Evolutionary conservation across 2,113 vertebrate genomes (phyloP), one percentile per base, ranked within the genome.

Genomic region (Malurus elegans): DNA sequence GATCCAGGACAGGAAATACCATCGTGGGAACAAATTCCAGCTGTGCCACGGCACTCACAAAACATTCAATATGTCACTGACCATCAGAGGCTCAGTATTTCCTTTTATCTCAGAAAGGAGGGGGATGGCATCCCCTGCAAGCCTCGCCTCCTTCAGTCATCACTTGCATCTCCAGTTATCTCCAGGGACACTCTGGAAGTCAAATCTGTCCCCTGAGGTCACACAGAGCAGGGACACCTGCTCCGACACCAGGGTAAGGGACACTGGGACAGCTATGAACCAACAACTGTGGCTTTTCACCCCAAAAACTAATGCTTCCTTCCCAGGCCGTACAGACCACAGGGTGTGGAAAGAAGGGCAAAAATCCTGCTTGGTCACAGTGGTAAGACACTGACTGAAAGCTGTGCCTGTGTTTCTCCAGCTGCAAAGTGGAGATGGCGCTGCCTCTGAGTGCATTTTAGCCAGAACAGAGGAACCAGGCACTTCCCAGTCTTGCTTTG

Each of bases 11-110:
- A 90, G 71, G 53, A 86, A 79, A 67, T 44, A 36, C 8, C 28
- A 66, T 38, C 1, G 0, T 25, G 10, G 40, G 69, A 93, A 62
- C 36, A 67, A 56, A 66, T 74, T 87, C 56, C 44, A 40, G 36
- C 44, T 79, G 8, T 60, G 24, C 32, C 53, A 80, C 17, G 48
- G 20, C 57, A 28, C 0, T 0, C 44, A 32, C 16, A 50, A 25
- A 88, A 23, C 29, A 21, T n/a, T 56, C 60, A 10, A 28, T 50
- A 17, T 4, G 7, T 40, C 48, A 79, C 19, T 34, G 66, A 44
- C 40, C 12, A 1, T 42, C 70, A 74, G 79, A 74, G 48, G 34
- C 11, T 81, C 6, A 3, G 2, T 48, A 32, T 47, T 66, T 64
- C 42, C 65, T 75, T 66, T 72, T 34, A 25, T 29, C 53, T 62